These are phyloP conservation scores for Barbus barbus DNA, from an alignment of 2,113 vertebrate species.

Conservation along the genomic window DNA sequence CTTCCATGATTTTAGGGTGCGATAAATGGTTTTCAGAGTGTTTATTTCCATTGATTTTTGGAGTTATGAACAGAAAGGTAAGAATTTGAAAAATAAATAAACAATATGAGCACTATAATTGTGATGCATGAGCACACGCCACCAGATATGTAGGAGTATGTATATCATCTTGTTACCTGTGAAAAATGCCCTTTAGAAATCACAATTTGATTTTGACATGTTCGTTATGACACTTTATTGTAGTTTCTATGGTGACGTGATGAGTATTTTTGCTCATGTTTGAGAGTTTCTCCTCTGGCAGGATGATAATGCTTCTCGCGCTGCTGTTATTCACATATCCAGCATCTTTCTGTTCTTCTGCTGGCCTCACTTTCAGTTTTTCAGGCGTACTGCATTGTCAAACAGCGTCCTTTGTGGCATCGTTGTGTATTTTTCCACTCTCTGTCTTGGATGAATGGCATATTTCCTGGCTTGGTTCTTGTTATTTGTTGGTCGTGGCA, in stretches of 20 bases:
- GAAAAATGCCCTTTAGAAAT: too few species aligned
- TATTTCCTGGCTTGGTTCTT: neutral
- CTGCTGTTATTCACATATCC: neutral
- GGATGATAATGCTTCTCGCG: neutral
- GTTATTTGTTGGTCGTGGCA: neutral
- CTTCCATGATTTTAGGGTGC: too few species aligned
- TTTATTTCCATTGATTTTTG: too few species aligned
- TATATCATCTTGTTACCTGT: neutral
- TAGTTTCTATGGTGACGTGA: neutral
- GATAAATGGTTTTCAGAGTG: too few species aligned
- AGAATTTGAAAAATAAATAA: too few species aligned
- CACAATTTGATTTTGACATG: neutral
- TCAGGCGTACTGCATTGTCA: neutral
- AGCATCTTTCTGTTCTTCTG: neutral
- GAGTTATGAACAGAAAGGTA: too few species aligned
- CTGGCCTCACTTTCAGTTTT: neutral
- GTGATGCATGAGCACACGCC: neutral
- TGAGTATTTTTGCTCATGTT: neutral
- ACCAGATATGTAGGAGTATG: neutral
- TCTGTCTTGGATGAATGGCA: neutral
- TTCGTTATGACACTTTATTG: neutral
- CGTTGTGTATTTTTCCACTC: neutral
- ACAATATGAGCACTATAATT: too few species aligned
- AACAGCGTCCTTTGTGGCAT: neutral
- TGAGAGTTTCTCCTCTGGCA: too few species aligned